Evolutionary conservation across 2,113 vertebrate genomes (phyloP), one percentile per base, ranked within the genome.

Genomic region (Hippoglossus stenolepis): DNA sequence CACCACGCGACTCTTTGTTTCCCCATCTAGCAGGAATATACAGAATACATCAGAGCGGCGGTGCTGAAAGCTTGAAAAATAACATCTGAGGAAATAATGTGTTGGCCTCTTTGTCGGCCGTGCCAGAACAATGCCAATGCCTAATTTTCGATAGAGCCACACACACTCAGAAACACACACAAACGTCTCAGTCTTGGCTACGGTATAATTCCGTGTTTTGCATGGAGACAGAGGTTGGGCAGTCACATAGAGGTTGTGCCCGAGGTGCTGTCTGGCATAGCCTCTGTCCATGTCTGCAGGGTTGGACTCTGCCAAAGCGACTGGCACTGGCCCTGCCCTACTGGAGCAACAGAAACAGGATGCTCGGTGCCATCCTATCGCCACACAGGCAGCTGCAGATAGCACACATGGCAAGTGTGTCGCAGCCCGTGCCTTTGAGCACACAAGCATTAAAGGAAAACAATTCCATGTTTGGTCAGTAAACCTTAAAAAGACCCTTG

Each of bases 321-420:
- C 88, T 90, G 93, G 90, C 91, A 85, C 65, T 2, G 58, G 75
- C 64, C 57, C 3, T 35, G 53, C 31, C 82, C 79, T 31, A 4
- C 3, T 83, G 82, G 87, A 90, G 71, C 67, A 24, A 82, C 76
- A 64, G 26, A 76, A 83, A 81, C 87, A 66, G 80, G 53, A 73
- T 40, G 80, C 64, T 75, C 70, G 84, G 70, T 85, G 89, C 91
- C 89, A 86, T 83, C 64, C 82, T 92, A 92, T 93, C 90, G n/a
- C 88, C 89, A 89, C 89, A 83, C 89, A 86, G 74, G 84, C 89
- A 85, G 89, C 89, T 92, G 89, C 84, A 90, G 92, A 92, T 87
- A 80, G 77, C 79, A 63, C 77, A 85, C 83, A 89, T 75, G 86
- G 89, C 83, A 70, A 81, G 83, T 31, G 79, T 68, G 86, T 84